Evolutionary conservation across 1,140 invertebrate genomes (phyloP).

Genomic region (Papilio xuthus): DNA sequence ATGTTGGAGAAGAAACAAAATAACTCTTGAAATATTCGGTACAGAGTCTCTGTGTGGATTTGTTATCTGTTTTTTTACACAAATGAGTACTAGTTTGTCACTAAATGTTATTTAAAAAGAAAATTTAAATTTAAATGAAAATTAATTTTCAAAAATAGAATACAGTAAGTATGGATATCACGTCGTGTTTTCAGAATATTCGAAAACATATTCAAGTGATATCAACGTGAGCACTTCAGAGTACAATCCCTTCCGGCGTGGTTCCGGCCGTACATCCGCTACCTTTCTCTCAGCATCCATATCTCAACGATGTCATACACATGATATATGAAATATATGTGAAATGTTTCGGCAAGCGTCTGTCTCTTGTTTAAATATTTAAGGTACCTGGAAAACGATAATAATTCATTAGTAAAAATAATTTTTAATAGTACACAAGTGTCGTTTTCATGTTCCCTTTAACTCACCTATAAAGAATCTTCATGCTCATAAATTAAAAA

Average conservation of each 20-base stretch:
- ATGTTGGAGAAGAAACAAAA: not conserved
- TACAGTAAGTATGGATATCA: not conserved
- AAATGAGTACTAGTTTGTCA: too few relatives aligned
- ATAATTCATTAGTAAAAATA: not conserved
- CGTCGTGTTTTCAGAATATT: not conserved
- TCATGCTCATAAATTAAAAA: slow-evolving; percentile 1
- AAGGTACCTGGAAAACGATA: not conserved
- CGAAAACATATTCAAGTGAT: slow-evolving; percentile 15
- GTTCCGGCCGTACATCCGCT: slow-evolving; percentile 5
- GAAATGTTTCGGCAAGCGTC: not conserved
- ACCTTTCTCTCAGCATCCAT: slow-evolving; percentile 14
- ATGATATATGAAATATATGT: not conserved
- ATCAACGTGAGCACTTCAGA: not conserved
- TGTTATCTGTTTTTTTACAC: too few relatives aligned
- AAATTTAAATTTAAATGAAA: not conserved
- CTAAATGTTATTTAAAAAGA: too few relatives aligned
- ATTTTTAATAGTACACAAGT: too few relatives aligned
- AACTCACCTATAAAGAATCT: not conserved
- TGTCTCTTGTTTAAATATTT: not conserved
- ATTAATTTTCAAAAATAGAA: not conserved
- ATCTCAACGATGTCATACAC: not conserved
- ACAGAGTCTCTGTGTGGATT: too few relatives aligned
- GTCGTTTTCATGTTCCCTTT: not conserved
- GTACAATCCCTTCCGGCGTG: slow-evolving; percentile 8
- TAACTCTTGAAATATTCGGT: not conserved